phyloP scores from a whole-genome alignment of 2,113 vertebrate species.

The Carettochelys insculpta region DNA sequence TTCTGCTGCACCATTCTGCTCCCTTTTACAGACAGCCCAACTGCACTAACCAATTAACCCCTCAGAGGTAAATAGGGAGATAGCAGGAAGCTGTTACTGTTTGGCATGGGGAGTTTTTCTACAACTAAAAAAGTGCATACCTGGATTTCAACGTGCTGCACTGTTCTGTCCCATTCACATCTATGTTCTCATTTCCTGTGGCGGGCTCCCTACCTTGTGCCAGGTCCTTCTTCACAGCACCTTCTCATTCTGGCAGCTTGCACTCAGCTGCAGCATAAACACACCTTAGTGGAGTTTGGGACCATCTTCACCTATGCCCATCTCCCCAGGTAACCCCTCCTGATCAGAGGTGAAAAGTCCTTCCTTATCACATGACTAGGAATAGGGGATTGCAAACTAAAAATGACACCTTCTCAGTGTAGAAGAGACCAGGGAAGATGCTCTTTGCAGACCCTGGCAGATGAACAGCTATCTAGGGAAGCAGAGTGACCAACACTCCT shows the following conservation, averaged over 20 bases:
- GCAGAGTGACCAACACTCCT: neutral
- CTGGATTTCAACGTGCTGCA: neutral
- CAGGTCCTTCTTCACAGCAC: neutral
- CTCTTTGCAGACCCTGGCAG: neutral
- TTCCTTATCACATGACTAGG: neutral
- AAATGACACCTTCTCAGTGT: neutral
- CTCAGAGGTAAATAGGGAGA: neutral
- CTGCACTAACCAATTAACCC: neutral
- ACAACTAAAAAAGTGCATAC: neutral
- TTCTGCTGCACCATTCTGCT: too few relatives aligned
- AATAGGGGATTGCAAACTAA: neutral
- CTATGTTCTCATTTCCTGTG: neutral
- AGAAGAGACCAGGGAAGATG: slow-evolving; percentile 1
- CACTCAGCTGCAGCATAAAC: neutral
- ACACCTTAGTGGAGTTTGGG: neutral
- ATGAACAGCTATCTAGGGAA: slow-evolving; percentile 6
- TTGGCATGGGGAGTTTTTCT: neutral
- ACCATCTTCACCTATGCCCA: neutral
- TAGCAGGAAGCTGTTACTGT: neutral
- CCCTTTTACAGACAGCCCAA: too few relatives aligned
- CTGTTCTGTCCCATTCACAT: neutral
- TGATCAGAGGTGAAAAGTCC: neutral
- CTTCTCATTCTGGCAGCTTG: neutral
- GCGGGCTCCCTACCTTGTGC: neutral
- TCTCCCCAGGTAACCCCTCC: neutral